Conservation (phyloP, 2,113 vertebrate species). For the Protobothrops mucrosquamatus region DNA sequence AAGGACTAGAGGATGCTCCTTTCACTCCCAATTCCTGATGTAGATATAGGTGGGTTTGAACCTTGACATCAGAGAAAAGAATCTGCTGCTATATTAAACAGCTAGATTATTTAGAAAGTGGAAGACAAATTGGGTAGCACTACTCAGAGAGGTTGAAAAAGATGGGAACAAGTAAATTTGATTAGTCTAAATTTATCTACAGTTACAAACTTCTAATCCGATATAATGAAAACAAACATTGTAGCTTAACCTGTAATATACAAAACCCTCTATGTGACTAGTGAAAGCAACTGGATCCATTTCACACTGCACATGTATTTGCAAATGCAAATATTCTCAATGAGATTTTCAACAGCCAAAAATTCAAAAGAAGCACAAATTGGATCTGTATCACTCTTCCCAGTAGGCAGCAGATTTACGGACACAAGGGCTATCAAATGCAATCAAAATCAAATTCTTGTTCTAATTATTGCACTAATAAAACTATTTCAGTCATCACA, state of each 20-base stretch:
- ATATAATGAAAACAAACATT: constrained; percentile 23
- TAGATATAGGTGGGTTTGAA: neutral
- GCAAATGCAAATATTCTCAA: constrained; percentile 29
- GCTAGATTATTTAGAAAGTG: neutral
- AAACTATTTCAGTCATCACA: neutral
- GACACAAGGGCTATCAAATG: neutral
- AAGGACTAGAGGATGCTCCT: neutral
- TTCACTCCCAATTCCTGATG: neutral
- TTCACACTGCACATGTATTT: constrained; percentile 18
- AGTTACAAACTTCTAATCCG: neutral
- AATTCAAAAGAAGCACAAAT: constrained; percentile 26
- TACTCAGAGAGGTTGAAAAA: neutral
- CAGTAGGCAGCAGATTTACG: neutral
- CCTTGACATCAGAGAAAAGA: neutral
- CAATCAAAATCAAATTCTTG: neutral
- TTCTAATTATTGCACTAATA: neutral
- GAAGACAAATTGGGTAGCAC: neutral
- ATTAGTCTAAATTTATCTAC: neutral
- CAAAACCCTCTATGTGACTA: neutral
- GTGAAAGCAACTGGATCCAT: constrained; percentile 10
- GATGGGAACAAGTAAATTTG: neutral
- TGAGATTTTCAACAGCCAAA: constrained; percentile 34
- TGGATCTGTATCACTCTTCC: neutral
- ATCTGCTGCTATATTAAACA: neutral
- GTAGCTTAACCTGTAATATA: constrained; percentile 22